A percentile compares a stretch with the other conserved stretches of the same genome.
phyloP scores from a whole-genome alignment of 1,140 invertebrate species.

The Whitmania pigra region DNA sequence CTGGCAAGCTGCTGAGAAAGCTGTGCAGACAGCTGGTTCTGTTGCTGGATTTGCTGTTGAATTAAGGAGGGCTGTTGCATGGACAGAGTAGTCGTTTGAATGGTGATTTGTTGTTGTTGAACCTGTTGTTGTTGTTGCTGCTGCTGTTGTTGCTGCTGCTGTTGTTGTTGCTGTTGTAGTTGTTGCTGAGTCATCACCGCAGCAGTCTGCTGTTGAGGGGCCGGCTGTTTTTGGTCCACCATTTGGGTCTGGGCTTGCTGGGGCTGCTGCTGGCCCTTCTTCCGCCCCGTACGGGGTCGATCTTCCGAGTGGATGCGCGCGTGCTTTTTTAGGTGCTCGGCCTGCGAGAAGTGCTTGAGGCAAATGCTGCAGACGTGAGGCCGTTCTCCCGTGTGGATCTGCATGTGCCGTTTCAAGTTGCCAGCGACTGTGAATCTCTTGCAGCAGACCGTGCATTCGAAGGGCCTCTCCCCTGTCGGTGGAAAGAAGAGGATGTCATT shows the following conservation, averaged over 20 bases:
- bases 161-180: slow-evolving; percentile 6
- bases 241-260: not conserved
- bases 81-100: no score
- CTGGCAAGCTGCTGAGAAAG: not conserved
- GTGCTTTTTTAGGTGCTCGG: slow-evolving; percentile 87
- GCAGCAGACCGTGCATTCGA: slow-evolving; percentile 89
- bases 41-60: slow-evolving; percentile 5
- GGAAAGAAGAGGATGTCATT: slow-evolving; percentile 3
- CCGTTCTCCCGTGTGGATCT: slow-evolving; percentile 84
- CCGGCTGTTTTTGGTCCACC: not conserved
- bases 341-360: slow-evolving; percentile 88
- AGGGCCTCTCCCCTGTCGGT: slow-evolving; percentile 77
- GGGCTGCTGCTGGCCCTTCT: not conserved
- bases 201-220: not conserved
- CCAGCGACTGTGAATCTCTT: slow-evolving; percentile 88
- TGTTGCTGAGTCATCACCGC: slow-evolving; percentile 1
- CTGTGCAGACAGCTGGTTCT: not conserved
- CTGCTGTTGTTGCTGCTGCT: not conserved
- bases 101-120: no score
- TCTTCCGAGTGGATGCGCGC: slow-evolving; percentile 78
- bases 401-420: slow-evolving; percentile 87
- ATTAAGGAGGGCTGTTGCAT: no score
- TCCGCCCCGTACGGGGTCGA: not conserved
- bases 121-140: slow-evolving; percentile 3
- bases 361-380: slow-evolving; percentile 71